A percentile compares a stretch with the other conserved stretches of the same genome.
These are phyloP conservation scores for Trididemnum miniatum DNA, from an alignment of 23 tunicate genomes.

Conservation along the genomic window DNA sequence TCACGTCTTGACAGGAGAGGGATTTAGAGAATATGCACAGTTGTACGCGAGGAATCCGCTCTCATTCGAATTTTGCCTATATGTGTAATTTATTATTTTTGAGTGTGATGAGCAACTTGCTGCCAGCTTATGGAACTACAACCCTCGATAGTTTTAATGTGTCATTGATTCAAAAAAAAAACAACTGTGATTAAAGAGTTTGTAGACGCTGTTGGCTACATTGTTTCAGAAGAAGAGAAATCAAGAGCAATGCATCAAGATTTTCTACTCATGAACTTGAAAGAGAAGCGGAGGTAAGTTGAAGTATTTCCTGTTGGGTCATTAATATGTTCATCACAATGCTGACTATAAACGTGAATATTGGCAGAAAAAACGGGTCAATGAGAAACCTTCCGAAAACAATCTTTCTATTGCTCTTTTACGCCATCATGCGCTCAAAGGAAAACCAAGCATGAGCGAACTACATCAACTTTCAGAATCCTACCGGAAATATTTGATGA, in stretches of 20 bases:
- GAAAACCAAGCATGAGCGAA: conserved; percentile 32
- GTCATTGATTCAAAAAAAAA: too few species aligned
- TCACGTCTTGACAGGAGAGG: too few species aligned
- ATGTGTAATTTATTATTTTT: too few species aligned
- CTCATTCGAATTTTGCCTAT: too few species aligned
- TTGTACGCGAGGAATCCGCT: too few species aligned
- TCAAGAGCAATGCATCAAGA: not conserved
- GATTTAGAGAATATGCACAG: too few species aligned
- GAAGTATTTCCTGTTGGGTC: too few species aligned
- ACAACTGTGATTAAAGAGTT: too few species aligned
- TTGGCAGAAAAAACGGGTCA: not conserved
- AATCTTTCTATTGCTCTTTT: conserved; percentile 30
- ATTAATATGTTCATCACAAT: not conserved
- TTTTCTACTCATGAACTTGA: not conserved
- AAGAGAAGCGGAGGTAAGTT: not conserved
- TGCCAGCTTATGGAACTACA: too few species aligned
- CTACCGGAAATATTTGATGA: conserved; percentile 42
- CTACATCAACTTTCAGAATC: conserved; percentile 48
- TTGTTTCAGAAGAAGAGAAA: not conserved
- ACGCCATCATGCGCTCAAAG: conserved; percentile 47
- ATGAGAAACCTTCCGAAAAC: not conserved
- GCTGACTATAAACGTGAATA: not conserved
- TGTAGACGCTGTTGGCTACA: too few species aligned
- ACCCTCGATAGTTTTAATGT: too few species aligned
- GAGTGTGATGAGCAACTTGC: too few species aligned